Conservation (phyloP, 2,113 vertebrate species). For the Leucopsar rothschildi region DNA sequence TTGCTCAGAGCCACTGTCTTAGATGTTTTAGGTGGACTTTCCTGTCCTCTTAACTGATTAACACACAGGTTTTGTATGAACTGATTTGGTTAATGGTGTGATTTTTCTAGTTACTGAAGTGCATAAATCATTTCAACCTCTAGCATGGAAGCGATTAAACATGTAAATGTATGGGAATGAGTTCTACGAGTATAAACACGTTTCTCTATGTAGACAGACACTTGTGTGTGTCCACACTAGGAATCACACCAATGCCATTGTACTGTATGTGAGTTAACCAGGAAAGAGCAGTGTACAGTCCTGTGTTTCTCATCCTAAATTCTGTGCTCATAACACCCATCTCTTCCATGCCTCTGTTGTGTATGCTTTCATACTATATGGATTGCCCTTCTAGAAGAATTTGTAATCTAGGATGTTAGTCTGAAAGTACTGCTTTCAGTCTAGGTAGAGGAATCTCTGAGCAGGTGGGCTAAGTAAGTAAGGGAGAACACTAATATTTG, state of each 20-base stretch:
- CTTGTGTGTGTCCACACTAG: not conserved
- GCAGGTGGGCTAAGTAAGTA: not conserved
- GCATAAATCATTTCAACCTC: not conserved
- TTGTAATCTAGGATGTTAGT: not conserved
- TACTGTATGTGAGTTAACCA: not conserved
- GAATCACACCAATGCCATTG: not conserved
- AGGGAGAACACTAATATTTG: not conserved
- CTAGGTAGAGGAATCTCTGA: not conserved
- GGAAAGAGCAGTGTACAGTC: rapidly evolving
- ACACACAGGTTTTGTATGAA: not conserved
- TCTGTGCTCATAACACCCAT: not conserved
- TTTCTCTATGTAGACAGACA: not conserved
- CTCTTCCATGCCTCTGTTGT: not conserved
- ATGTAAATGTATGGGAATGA: constrained; percentile 12
- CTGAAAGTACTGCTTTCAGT: not conserved
- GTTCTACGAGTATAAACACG: not conserved
- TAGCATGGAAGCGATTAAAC: not conserved
- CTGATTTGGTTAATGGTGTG: constrained; percentile 32
- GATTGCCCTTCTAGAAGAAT: not conserved
- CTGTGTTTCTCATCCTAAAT: not conserved
- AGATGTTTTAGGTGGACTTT: constrained; percentile 46
- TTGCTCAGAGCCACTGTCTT: constrained; percentile 39
- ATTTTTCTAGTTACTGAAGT: constrained; percentile 14
- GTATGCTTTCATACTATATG: not conserved
- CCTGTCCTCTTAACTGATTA: constrained; percentile 34